Conservation (phyloP, 2,797 vertebrate species). For the Mareca strepera region DNA sequence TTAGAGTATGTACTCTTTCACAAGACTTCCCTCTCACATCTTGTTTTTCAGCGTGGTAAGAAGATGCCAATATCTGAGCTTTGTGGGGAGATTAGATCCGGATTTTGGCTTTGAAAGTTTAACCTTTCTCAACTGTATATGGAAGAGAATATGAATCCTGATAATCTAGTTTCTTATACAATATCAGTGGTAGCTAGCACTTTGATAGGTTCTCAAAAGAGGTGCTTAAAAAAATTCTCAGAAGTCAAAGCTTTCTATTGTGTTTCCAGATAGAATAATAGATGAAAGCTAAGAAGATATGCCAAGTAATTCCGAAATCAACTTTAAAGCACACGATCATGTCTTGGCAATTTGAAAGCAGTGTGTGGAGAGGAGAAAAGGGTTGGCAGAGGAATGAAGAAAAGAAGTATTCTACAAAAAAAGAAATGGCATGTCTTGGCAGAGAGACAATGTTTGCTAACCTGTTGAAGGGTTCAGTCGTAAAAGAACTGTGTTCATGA, state of each 20-base stretch:
- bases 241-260: constrained; percentile 66
- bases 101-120: constrained; percentile 34
- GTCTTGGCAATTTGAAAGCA: constrained; percentile 69
- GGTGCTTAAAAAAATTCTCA: neutral
- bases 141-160: neutral
- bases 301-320: constrained; percentile 70
- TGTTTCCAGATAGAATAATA: constrained; percentile 67
- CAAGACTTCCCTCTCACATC: neutral
- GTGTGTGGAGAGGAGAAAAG: constrained; percentile 50
- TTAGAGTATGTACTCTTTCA: neutral
- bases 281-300: constrained; percentile 67
- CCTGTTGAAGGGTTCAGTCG: constrained; percentile 61
- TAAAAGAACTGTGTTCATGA: constrained; percentile 65
- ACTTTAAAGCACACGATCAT: constrained; percentile 66
- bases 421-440: constrained; percentile 71
- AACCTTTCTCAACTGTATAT: neutral
- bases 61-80: neutral
- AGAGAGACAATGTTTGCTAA: constrained; percentile 73
- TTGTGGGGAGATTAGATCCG: neutral
- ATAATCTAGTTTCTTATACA: constrained; percentile 12
- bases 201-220: constrained; percentile 25
- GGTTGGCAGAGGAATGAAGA: constrained; percentile 63
- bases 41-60: constrained; percentile 12
- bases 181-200: constrained; percentile 25
- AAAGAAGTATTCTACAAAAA: constrained; percentile 72